Evolutionary conservation across 2,113 vertebrate species (phyloP).

Genomic region (Callopanchax toddi): DNA sequence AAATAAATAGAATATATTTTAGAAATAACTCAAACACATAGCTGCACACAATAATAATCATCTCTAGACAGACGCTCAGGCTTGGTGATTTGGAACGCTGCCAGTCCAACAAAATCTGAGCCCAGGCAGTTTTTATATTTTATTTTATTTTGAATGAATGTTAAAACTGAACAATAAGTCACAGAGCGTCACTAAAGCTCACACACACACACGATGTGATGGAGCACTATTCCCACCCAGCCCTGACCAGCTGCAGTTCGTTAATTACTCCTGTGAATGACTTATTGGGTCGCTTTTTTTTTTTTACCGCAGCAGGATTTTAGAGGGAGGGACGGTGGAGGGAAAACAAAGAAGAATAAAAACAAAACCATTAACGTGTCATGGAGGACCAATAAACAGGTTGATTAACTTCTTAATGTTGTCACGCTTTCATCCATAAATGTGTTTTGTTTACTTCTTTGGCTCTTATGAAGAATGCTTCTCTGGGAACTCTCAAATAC

Average conservation of each 20-base stretch:
- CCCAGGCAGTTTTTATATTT: conserved; percentile 13
- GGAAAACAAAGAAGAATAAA: conserved; percentile 33
- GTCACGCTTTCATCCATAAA: neutral
- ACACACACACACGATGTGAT: conserved; percentile 8
- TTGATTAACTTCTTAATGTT: conserved; percentile 60
- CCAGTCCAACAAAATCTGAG: neutral
- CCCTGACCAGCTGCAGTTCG: conserved; percentile 51
- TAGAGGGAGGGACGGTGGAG: conserved; percentile 37
- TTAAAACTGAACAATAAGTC: conserved; percentile 35
- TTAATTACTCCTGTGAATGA: conserved; percentile 64
- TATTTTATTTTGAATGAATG: conserved; percentile 31
- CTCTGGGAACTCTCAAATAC: neutral
- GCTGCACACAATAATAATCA: conserved; percentile 8
- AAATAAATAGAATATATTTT: neutral
- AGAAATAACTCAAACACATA: neutral
- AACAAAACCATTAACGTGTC: conserved; percentile 64
- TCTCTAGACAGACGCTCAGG: neutral
- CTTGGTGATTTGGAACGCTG: neutral
- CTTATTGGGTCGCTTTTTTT: conserved; percentile 61
- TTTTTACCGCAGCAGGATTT: conserved; percentile 42
- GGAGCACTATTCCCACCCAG: conserved; percentile 48
- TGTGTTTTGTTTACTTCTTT: neutral
- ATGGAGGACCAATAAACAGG: conserved; percentile 59
- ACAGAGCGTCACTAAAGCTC: conserved; percentile 23
- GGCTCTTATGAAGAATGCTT: neutral